Conservation (phyloP, 2,113 vertebrate species). For the Oxyruncus cristatus region DNA sequence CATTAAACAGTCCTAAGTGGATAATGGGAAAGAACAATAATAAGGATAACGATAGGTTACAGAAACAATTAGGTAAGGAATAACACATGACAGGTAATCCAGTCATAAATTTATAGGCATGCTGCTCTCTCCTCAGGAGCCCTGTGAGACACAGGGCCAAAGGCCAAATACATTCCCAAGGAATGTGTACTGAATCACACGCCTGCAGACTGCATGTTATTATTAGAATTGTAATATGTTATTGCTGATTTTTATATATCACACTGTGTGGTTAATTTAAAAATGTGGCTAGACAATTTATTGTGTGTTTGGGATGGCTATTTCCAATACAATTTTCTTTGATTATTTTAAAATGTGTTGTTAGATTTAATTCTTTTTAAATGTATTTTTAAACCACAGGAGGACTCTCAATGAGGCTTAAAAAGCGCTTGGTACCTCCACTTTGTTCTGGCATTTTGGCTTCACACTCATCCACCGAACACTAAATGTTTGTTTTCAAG, state of each 20-base stretch:
- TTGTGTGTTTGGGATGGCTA: conserved; percentile 42
- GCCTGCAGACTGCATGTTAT: conserved; percentile 58
- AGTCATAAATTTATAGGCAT: conserved; percentile 63
- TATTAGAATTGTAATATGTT: conserved; percentile 64
- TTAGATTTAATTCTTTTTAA: conserved; percentile 50
- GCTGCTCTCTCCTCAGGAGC: conserved; percentile 53
- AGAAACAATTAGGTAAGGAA: conserved; percentile 70
- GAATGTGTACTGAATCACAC: conserved; percentile 55
- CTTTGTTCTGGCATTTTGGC: conserved; percentile 45
- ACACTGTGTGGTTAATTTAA: conserved; percentile 65
- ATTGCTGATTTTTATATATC: conserved; percentile 67
- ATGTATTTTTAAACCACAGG: conserved; percentile 34
- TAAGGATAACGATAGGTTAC: conserved; percentile 68
- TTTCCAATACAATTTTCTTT: conserved; percentile 58
- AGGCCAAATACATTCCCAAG: conserved; percentile 67
- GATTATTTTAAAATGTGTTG: conserved; percentile 64
- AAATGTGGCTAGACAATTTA: conserved; percentile 58
- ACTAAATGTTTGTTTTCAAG: conserved; percentile 44
- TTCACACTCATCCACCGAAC: conserved; percentile 1
- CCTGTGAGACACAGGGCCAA: conserved; percentile 60
- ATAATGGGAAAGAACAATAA: conserved; percentile 66
- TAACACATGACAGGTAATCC: conserved; percentile 68
- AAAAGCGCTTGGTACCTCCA: not conserved
- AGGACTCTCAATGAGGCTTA: conserved; percentile 33
- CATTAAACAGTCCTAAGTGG: conserved; percentile 58